Percentiles rank a stretch among this genome's conserved stretches.
Conservation (phyloP, 2,113 vertebrate species). For the Takifugu flavidus region DNA sequence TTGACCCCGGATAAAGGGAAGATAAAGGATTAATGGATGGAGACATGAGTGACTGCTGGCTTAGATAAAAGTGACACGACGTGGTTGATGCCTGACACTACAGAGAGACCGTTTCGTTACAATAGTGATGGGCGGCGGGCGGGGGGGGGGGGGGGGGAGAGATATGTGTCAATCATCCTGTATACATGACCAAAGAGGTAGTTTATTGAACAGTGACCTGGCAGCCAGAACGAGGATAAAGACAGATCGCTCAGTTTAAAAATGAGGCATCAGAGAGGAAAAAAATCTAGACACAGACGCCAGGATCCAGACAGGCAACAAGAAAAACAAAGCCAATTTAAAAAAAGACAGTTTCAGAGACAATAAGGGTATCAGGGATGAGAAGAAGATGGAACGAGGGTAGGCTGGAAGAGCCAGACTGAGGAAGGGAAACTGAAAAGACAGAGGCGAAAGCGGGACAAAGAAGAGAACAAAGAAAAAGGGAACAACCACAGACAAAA, state of each 20-base stretch:
- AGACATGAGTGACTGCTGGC: no score
- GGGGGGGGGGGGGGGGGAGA: neutral
- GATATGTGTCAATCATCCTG: neutral
- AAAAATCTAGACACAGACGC: constrained; percentile 1
- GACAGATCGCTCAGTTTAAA: constrained; percentile 24
- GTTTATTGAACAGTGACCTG: constrained; percentile 9
- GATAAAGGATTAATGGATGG: no score
- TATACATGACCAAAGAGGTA: no score
- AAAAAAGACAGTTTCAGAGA: constrained; percentile 24
- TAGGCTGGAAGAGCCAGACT: constrained; percentile 12
- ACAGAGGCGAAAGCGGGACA: constrained; percentile 2
- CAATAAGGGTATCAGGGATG: neutral
- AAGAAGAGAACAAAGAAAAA: constrained; percentile 1
- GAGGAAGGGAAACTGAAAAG: neutral
- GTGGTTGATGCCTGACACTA: no score
- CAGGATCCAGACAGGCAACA: constrained; percentile 25
- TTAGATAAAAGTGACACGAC: no score
- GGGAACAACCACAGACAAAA: constrained; percentile 4
- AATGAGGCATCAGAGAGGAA: constrained; percentile 9
- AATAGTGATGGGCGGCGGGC: neutral
- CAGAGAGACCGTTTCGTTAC: neutral
- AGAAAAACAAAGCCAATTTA: constrained; percentile 52
- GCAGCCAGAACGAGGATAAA: constrained; percentile 7
- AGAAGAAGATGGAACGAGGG: constrained; percentile 6
- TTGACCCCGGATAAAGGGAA: no score